Conservation (phyloP, 2,888 invertebrate genomes). For the Leucophenga montana region DNA sequence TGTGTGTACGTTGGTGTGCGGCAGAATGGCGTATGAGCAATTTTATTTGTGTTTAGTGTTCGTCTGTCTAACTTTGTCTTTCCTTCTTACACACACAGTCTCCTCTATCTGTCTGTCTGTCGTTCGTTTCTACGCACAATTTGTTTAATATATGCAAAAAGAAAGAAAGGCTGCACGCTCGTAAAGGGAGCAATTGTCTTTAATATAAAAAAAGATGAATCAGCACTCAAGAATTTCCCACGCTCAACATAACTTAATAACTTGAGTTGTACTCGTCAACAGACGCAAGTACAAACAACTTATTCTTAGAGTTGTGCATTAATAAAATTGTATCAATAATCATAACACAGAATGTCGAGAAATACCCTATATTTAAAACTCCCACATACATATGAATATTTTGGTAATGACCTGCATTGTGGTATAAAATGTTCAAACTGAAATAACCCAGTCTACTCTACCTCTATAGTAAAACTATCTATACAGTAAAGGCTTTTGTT, state of each 20-base stretch:
- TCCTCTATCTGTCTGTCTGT: conserved; percentile 8
- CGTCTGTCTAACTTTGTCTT: neutral
- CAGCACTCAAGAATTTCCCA: neutral
- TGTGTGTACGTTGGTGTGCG: neutral
- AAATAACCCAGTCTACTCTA: too few relatives aligned
- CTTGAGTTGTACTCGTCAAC: too few relatives aligned
- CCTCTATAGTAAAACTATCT: too few relatives aligned
- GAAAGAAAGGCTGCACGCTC: neutral
- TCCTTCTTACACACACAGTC: neutral
- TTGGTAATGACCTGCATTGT: too few relatives aligned
- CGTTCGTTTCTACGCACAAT: neutral
- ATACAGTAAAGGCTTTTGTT: too few relatives aligned
- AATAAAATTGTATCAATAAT: too few relatives aligned
- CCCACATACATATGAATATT: too few relatives aligned
- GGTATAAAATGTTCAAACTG: too few relatives aligned
- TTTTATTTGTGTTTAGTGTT: conserved; percentile 16
- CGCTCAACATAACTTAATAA: neutral
- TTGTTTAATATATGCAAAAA: conserved; percentile 13
- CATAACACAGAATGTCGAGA: too few relatives aligned
- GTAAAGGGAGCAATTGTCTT: conserved; percentile 24
- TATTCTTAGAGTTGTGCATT: too few relatives aligned
- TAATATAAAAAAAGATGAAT: conserved; percentile 9
- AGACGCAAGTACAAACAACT: too few relatives aligned
- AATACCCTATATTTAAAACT: too few relatives aligned
- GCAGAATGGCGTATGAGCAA: conserved; percentile 21